Conservation (phyloP, 2,888 invertebrate species). For the Tipula helvola region DNA sequence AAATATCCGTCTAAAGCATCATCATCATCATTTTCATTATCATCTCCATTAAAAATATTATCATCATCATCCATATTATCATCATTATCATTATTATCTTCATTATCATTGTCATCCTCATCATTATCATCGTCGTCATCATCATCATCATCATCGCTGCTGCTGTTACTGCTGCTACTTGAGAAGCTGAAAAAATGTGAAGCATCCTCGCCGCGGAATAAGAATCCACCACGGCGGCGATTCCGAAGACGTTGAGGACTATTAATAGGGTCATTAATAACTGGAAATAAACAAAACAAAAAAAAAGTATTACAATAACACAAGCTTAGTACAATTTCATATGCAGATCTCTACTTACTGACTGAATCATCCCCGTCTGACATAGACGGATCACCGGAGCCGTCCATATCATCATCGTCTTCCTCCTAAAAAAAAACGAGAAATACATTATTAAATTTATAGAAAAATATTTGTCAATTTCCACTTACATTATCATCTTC, state of each 20-base stretch:
- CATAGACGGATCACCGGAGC: conserved; percentile 43
- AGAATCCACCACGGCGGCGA: conserved; percentile 15
- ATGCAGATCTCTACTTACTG: neutral
- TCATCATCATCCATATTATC: neutral
- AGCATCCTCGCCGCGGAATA: conserved; percentile 16
- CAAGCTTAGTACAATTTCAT: neutral
- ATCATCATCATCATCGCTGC: conserved; percentile 13
- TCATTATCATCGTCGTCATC: conserved; percentile 15
- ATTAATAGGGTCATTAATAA: neutral
- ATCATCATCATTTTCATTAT: neutral
- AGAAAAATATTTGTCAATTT: neutral
- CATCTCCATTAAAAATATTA: neutral
- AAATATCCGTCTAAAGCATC: neutral
- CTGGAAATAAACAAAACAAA: neutral
- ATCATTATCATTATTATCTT: neutral
- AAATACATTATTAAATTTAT: conserved; percentile 14
- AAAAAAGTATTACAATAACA: neutral
- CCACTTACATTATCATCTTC: conserved; percentile 70
- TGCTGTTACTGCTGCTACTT: neutral
- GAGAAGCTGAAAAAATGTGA: neutral
- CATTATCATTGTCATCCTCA: conserved; percentile 11
- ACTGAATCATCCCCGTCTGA: conserved; percentile 28
- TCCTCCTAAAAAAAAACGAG: conserved; percentile 38
- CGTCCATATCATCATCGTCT: conserved; percentile 48
- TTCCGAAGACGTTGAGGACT: neutral